These are phyloP conservation scores for Sympetrum striolatum DNA, from an alignment of 2,888 invertebrate species.

Conservation along the genomic window DNA sequence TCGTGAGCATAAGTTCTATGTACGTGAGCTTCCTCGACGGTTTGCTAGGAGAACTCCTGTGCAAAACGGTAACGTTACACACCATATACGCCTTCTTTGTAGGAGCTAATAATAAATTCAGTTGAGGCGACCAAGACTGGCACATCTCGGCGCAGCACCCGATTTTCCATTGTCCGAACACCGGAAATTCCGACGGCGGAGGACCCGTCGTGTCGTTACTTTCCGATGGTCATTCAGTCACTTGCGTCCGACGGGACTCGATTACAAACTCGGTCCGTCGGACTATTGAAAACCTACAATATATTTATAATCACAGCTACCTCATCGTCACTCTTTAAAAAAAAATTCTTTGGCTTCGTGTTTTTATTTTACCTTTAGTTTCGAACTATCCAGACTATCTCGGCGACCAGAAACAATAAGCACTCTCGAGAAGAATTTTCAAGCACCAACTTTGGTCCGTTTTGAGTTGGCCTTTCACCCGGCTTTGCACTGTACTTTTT, in stretches of 20 bases:
- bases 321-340: background rate
- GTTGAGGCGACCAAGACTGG: background rate
- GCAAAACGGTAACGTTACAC: constrained; percentile 37
- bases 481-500: no score
- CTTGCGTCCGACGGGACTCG: background rate
- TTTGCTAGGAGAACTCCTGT: constrained; percentile 19
- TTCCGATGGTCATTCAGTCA: background rate
- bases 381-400: constrained; percentile 20
- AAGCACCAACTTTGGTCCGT: background rate
- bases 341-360: constrained; percentile 14
- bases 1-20: constrained; percentile 37
- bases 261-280: background rate
- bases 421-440: background rate
- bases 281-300: background rate
- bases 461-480: background rate
- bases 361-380: background rate
- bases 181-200: background rate
- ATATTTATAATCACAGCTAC: constrained; percentile 26
- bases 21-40: constrained; percentile 22
- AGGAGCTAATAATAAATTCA: constrained; percentile 29
- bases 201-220: background rate
- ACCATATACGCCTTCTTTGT: constrained; percentile 27
- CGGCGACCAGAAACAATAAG: constrained; percentile 24
- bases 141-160: background rate
- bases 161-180: background rate